Evolutionary conservation across 2,113 vertebrate species (phyloP).

Genomic region (Vidua macroura): DNA sequence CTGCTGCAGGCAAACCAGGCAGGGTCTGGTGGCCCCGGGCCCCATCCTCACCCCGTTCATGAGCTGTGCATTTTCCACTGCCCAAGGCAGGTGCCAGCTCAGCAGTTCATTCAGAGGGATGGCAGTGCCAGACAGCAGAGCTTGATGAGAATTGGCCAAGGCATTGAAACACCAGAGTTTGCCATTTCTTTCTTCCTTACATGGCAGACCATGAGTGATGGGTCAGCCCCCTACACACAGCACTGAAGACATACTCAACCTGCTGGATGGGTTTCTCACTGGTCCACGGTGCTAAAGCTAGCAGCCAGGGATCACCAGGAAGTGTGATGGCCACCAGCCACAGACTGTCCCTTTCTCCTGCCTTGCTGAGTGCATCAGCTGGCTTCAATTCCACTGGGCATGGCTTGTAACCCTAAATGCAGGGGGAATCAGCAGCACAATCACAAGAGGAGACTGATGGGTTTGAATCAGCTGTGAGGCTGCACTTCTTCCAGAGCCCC

Average conservation of each 20-base stretch:
- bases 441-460: not conserved
- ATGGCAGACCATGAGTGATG: not conserved
- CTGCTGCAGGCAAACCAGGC: not conserved
- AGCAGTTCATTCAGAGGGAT: not conserved
- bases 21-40: not conserved
- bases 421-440: not conserved
- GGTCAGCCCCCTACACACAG: not conserved
- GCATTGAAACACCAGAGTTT: not conserved
- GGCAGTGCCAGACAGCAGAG: not conserved
- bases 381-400: not conserved
- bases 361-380: not conserved
- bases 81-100: not conserved
- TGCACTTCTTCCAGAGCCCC: not conserved
- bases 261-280: not conserved
- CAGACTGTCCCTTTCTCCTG: not conserved
- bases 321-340: rapidly evolving
- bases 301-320: not conserved
- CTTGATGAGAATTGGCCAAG: not conserved
- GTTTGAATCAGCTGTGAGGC: not conserved
- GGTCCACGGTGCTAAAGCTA: rapidly evolving
- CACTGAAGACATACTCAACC: not conserved
- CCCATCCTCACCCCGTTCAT: not conserved
- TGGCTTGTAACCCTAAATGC: not conserved
- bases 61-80: not conserved
- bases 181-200: not conserved